Evolutionary conservation across 1,140 invertebrate species (phyloP).

Genomic region (Augochlora pura): DNA sequence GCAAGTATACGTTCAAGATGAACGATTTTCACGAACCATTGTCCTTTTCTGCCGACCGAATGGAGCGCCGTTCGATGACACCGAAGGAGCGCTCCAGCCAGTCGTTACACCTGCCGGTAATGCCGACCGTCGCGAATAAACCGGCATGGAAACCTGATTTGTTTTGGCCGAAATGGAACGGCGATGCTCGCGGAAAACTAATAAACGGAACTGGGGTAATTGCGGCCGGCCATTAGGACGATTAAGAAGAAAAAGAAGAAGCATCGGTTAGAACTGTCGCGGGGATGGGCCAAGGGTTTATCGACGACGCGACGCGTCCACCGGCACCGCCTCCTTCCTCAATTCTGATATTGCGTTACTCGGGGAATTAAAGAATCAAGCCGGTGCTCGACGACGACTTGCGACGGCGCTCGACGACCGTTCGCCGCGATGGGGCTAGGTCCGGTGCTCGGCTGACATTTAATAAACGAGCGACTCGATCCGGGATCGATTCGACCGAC

Average conservation of each 20-base stretch:
- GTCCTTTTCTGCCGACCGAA: too few relatives aligned
- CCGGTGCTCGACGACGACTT: neutral
- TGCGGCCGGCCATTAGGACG: slow-evolving; percentile 30
- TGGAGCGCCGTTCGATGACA: too few relatives aligned
- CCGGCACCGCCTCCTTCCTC: neutral
- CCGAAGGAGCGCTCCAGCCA: neutral
- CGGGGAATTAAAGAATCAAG: neutral
- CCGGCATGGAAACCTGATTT: too few relatives aligned
- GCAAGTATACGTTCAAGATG: too few relatives aligned
- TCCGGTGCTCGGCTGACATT: neutral
- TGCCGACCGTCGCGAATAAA: slow-evolving; percentile 4
- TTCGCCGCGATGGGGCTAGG: too few relatives aligned
- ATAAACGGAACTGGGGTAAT: slow-evolving; percentile 50
- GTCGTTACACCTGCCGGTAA: neutral
- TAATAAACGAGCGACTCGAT: neutral
- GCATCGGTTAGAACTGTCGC: slow-evolving; percentile 31
- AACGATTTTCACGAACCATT: too few relatives aligned
- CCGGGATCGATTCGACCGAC: neutral
- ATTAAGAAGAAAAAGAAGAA: slow-evolving; percentile 42
- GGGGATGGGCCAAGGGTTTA: neutral
- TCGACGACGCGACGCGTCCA: neutral
- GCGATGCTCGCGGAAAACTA: slow-evolving; percentile 9
- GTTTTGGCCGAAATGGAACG: too few relatives aligned
- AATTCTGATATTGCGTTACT: neutral
- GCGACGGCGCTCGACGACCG: too few relatives aligned